Base-by-base conservation (phyloP, 1,140 invertebrate species). In the Chionoecetes opilio region DNA sequence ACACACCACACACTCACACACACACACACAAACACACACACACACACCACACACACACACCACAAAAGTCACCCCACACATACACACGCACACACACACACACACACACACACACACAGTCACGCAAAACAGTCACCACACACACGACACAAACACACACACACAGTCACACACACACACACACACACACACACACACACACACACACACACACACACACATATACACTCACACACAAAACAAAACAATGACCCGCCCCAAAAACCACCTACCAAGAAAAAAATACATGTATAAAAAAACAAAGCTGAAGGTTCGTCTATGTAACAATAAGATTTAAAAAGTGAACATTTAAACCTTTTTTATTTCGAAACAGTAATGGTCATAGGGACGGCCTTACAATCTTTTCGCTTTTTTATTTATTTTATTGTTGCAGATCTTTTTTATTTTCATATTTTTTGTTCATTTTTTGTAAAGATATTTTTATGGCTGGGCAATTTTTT, bases 1-100 rank as follows among this genome's bases (percentile, higher is more conserved):
- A 31, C 9, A 32, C 82, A 85, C 82, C 34, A 32, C 17, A 26
- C 0, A 31, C 82, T 85, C 29, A 26, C 34, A 2, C 26, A 31
- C 29, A 31, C 9, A 14, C 29, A 26, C 9, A 26, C 26, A 85
- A 31, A 85, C 82, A 85, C 82, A 85, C 82, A 85, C 82, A 85
- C 82, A 85, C 82, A 85, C 82, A 85, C 82, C 82, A 85, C 82
- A 85, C 82, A 85, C 82, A 85, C 82, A 85, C 82, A 85, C 82
- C n/a, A n/a, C n/a, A n/a, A n/a, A n/a, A n/a, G n/a, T n/a, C n/a
- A n/a, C n/a, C n/a, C n/a, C n/a, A n/a, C n/a, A n/a, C n/a, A n/a
- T n/a, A n/a, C n/a, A 85, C 82, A 85, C 82, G 29, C 82, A 85
- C 82, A 85, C 82, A 85, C 82, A 85, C 82, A 85, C 82, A 85